Conservation (phyloP, 2,797 vertebrate species). For the Sebastes ruberrimus region DNA sequence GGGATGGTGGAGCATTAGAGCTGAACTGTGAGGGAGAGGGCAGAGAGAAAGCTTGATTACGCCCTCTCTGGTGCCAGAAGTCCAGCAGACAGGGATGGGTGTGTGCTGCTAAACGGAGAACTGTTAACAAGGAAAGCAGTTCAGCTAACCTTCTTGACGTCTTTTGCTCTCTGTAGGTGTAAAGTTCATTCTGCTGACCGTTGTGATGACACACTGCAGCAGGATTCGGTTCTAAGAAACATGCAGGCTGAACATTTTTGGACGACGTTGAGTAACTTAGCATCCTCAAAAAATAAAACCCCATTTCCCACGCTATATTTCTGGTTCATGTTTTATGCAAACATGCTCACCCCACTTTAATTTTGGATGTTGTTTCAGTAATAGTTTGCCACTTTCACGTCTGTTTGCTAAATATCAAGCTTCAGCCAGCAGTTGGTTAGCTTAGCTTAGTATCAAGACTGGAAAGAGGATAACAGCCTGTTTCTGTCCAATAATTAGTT, state of each 20-base stretch:
- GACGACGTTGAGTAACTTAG: neutral
- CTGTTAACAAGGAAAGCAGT: constrained; percentile 37
- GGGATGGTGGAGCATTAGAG: constrained; percentile 50
- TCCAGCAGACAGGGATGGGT: constrained; percentile 63
- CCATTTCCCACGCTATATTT: neutral
- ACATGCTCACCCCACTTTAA: neutral
- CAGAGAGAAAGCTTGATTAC: constrained; percentile 52
- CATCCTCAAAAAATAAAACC: neutral
- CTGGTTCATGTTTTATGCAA: neutral
- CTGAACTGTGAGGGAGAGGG: constrained; percentile 61
- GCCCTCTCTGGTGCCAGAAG: constrained; percentile 63
- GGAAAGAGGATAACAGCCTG: no score
- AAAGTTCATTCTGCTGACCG: neutral
- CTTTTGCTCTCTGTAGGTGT: neutral
- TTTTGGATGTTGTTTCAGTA: neutral
- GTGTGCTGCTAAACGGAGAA: constrained; percentile 48
- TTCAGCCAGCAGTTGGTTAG: neutral
- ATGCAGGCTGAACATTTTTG: neutral
- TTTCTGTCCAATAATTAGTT: no score
- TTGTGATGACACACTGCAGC: neutral
- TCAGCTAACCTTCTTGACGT: constrained; percentile 16
- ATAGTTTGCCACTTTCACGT: neutral
- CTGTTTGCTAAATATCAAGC: neutral
- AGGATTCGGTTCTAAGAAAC: neutral
- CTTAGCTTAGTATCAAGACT: neutral